These are phyloP conservation scores for Druceiella hillmani DNA, from an alignment of 2,888 invertebrate species.

Conservation along the genomic window DNA sequence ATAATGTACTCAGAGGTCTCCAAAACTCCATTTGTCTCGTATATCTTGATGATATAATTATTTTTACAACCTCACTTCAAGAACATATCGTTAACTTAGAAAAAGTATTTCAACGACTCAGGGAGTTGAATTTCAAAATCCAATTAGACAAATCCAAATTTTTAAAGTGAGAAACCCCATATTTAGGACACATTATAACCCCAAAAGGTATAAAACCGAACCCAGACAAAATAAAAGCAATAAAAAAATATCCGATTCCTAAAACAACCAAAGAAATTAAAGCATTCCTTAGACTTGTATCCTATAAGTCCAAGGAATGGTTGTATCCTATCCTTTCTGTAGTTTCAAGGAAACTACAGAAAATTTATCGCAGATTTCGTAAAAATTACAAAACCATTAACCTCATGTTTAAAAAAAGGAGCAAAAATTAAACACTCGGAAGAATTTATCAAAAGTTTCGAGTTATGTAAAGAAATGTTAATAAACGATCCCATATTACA, in stretches of 20 bases:
- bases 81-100: constrained; percentile 19
- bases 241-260: constrained; percentile 22
- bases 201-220: constrained; percentile 25
- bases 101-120: constrained; percentile 18
- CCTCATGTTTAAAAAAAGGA: constrained; percentile 19
- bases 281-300: too few species aligned
- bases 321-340: too few species aligned
- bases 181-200: constrained; percentile 25
- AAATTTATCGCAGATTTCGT: constrained; percentile 18
- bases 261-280: constrained; percentile 17
- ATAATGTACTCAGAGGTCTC: constrained; percentile 25
- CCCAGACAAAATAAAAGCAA: constrained; percentile 22
- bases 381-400: constrained; percentile 22
- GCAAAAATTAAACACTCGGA: too few species aligned
- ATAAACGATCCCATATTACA: constrained; percentile 18
- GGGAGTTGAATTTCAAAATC: constrained; percentile 20
- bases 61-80: constrained; percentile 19
- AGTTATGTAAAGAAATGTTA: constrained; percentile 17
- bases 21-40: constrained; percentile 18
- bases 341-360: too few species aligned
- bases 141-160: constrained; percentile 25
- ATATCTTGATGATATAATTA: constrained; percentile 27
- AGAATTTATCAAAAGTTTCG: too few species aligned
- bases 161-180: constrained; percentile 22
- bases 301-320: too few species aligned